Evolutionary conservation across 2,113 vertebrate genomes (phyloP), one percentile per base, ranked within the genome.

Genomic region (Alosa alosa): DNA sequence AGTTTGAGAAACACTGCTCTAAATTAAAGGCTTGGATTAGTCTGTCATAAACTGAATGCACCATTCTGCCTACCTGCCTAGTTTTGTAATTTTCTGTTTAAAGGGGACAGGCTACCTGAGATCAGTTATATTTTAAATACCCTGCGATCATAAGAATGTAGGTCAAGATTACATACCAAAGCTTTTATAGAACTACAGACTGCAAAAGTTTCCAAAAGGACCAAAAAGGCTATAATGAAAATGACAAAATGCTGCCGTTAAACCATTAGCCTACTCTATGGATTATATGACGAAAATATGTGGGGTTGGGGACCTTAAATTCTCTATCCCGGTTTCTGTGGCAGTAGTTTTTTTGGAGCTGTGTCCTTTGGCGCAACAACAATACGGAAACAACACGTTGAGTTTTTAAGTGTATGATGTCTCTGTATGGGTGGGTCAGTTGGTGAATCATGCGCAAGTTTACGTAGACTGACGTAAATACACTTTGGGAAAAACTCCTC

Each of bases 391-490:
- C 31, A 46, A n/a, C 82, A 49, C 82, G 39, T 83, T 78, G 78
- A 22, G 60, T 83, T 84, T 39, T 84, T 84, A 64, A 64, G 57
- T 78, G 84, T 87, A 87, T 44, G 52, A 20, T 82, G 15, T n/a
- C 39, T 72, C 17, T 17, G 18, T 52, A 44, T 22, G 22, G 47
- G 6, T 75, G 20, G 81, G 83, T 68, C 81, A 50, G 44, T 84
- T 36, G 50, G 25, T 22, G 36, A 45, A 87, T 78, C 55, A 84
- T 88, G 87, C 86, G 84, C 86, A 88, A 88, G 45, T 60, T 78
- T 78, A 78, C 72, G 72, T 78, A 78, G 72, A 46, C 78, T 86
- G 86, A 87, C 84, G 87, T 84, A 90, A 86, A 84, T 50, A 83
- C 20, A 60, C 18, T 60, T 60, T 22, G 55, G 20, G 20, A 60